Conservation (phyloP, 2,797 vertebrate species). For the Allobates femoralis region DNA sequence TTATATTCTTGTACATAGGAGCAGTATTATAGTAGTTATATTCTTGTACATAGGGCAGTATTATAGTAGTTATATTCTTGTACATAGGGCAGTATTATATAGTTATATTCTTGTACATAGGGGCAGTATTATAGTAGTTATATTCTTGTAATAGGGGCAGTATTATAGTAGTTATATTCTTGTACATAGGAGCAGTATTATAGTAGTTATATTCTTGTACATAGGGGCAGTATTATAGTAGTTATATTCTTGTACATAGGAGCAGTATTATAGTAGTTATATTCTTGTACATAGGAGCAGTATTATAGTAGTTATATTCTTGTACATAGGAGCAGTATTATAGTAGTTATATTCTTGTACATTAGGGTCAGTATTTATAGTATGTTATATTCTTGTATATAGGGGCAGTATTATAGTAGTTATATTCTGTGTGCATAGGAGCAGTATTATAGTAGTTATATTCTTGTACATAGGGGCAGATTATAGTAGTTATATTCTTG, state of each 20-base stretch:
- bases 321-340: neutral
- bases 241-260: neutral
- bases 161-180: neutral
- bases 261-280: neutral
- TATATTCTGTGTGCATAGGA: neutral
- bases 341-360: neutral
- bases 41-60: neutral
- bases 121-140: constrained; percentile 14
- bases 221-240: neutral
- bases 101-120: too few species aligned
- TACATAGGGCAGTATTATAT: neutral
- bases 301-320: neutral
- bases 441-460: neutral
- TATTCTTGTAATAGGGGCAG: neutral
- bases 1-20: neutral
- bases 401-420: neutral
- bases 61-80: neutral
- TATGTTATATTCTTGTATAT: neutral
- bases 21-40: constrained; percentile 3
- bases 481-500: neutral
- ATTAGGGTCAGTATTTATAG: neutral
- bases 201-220: neutral
- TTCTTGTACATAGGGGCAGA: too few species aligned
- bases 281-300: neutral
- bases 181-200: neutral